phyloP scores from a whole-genome alignment of 1,140 invertebrate species.

The Drosophila kikkawai region DNA sequence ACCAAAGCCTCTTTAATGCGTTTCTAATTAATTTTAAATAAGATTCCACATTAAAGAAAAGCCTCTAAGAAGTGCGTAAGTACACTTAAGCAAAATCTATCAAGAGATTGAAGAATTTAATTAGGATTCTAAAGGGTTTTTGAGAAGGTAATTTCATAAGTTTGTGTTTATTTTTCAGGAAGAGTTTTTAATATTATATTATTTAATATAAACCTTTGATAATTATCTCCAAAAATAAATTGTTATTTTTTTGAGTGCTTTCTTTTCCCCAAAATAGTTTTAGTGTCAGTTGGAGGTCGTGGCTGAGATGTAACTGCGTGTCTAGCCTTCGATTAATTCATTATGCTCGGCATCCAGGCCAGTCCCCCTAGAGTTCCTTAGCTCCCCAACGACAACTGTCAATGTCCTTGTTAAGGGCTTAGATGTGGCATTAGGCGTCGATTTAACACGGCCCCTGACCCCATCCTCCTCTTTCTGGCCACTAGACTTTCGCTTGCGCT shows the following conservation, averaged over 20 bases:
- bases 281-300: constrained; percentile 31
- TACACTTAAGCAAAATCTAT: background rate
- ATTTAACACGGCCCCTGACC: constrained; percentile 61
- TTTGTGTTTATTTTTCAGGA: fast-evolving
- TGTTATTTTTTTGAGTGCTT: background rate
- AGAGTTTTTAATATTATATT: background rate
- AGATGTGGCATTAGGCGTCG: constrained; percentile 77
- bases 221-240: background rate
- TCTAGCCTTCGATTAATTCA: constrained; percentile 76
- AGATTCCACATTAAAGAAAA: constrained; percentile 33
- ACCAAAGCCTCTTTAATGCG: constrained; percentile 21
- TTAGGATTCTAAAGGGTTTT: background rate
- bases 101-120: background rate
- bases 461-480: constrained; percentile 2
- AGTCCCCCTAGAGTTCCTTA: background rate
- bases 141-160: background rate
- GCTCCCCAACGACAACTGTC: constrained; percentile 59
- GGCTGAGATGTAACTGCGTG: constrained; percentile 58
- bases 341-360: constrained; percentile 44
- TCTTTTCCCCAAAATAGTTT: constrained; percentile 35
- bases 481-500: constrained; percentile 59
- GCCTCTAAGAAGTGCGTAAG: constrained; percentile 11
- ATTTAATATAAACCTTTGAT: too few relatives aligned
- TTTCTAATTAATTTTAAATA: constrained; percentile 54
- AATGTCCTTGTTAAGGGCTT: constrained; percentile 82